Evolutionary conservation across 1,140 invertebrate species (phyloP).

Genomic region (Mya arenaria): DNA sequence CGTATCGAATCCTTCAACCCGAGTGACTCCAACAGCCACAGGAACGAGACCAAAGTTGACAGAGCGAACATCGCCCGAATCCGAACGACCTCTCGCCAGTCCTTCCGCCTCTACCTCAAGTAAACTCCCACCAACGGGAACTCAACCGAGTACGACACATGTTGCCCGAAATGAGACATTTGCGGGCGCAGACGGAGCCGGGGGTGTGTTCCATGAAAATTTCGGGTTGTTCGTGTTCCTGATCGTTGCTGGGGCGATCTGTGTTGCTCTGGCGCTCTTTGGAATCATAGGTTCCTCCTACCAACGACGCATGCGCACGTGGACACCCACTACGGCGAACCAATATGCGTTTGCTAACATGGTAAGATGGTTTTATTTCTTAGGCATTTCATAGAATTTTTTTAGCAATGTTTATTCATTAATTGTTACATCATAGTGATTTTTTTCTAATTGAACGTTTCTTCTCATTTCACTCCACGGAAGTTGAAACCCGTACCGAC

Average conservation of each 20-base stretch:
- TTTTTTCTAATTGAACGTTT: too few species aligned
- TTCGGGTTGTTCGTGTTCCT: constrained; percentile 42
- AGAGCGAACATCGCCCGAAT: too few species aligned
- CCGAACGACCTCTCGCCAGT: too few species aligned
- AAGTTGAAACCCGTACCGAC: not conserved
- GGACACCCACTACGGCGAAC: constrained; percentile 28
- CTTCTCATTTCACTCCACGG: not conserved
- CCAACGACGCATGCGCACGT: not conserved
- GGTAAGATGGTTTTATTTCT: not conserved
- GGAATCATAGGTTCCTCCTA: constrained; percentile 31
- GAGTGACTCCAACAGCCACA: not conserved
- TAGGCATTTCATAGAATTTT: not conserved
- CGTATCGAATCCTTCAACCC: not conserved
- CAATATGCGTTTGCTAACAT: constrained; percentile 39
- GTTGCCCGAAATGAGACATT: not conserved
- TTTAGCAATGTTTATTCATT: too few species aligned
- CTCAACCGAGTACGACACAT: not conserved
- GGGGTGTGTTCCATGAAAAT: constrained; percentile 20
- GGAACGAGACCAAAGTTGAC: not conserved
- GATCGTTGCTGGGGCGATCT: constrained; percentile 2
- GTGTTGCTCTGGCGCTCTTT: constrained; percentile 16
- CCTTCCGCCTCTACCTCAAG: too few species aligned
- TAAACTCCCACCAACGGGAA: too few species aligned
- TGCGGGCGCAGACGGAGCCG: not conserved
- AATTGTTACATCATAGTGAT: too few species aligned